Percentiles rank a stretch among this genome's conserved stretches.
Evolutionary conservation across 2,888 invertebrate genomes (phyloP).

Genomic region (Drosophila antonietae): DNA sequence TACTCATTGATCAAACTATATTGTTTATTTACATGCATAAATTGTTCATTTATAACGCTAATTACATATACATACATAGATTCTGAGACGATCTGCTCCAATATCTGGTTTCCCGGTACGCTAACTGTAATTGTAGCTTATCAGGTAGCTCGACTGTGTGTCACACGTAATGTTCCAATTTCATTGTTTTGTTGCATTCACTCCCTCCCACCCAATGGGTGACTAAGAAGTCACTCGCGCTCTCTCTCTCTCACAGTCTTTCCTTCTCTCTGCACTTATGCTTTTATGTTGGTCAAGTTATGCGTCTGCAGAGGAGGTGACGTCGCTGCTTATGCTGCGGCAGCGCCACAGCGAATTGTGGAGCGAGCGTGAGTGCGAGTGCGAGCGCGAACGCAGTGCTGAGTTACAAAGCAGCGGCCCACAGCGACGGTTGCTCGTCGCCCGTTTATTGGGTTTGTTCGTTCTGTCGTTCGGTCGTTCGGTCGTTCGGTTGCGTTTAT

Average conservation of each 20-base stretch:
- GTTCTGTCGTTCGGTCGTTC: constrained; percentile 22
- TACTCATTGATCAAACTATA: constrained; percentile 24
- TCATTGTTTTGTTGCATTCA: constrained; percentile 21
- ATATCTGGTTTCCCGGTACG: constrained; percentile 10
- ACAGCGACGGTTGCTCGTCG: constrained; percentile 65
- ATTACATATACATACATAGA: neutral
- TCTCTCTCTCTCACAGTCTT: constrained; percentile 5
- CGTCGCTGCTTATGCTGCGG: constrained; percentile 40
- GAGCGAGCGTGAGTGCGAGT: constrained; percentile 37
- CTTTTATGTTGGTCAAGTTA: constrained; percentile 58
- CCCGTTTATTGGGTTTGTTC: constrained; percentile 49
- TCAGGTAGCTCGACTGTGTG: constrained; percentile 38
- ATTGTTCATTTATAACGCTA: neutral
- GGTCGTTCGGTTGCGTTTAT: constrained; percentile 27
- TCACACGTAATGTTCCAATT: constrained; percentile 44
- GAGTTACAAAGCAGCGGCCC: constrained; percentile 72
- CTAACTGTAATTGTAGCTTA: constrained; percentile 20
- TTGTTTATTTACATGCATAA: neutral
- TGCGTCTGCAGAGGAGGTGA: constrained; percentile 42
- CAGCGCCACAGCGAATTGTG: constrained; percentile 28
- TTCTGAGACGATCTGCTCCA: neutral
- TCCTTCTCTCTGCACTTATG: constrained; percentile 23
- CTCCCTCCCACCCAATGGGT: constrained; percentile 23
- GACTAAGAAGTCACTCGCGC: constrained; percentile 9
- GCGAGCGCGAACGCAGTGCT: constrained; percentile 36